A percentile compares a stretch with the other conserved stretches of the same genome.
phyloP scores from a whole-genome alignment of 2,797 vertebrate genomes.

The Poeciliopsis presidionis region DNA sequence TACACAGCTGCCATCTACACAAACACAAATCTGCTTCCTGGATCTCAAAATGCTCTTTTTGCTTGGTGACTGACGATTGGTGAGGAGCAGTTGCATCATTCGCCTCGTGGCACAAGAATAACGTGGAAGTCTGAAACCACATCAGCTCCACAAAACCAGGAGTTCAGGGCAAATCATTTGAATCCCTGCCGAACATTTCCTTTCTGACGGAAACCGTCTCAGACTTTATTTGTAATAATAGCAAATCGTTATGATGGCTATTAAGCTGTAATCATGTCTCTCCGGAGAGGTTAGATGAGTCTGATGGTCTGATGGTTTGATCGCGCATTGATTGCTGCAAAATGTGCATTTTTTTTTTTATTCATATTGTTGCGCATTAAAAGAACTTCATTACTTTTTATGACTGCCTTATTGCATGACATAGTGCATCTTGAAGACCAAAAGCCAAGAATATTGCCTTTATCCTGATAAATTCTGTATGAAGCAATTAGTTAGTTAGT shows the following conservation, averaged over 20 bases:
- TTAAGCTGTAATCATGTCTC: neutral
- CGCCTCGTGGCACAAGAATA: neutral
- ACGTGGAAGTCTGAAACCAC: neutral
- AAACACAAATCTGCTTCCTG: neutral
- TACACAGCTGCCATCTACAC: neutral
- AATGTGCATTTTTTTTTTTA: neutral
- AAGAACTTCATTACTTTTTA: slow-evolving; percentile 2
- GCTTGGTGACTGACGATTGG: neutral
- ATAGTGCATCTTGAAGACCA: neutral
- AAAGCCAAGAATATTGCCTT: no score
- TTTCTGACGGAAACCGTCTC: neutral
- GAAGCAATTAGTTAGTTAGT: no score
- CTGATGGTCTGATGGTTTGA: neutral
- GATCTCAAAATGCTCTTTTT: neutral
- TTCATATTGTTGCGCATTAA: neutral
- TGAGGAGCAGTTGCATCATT: neutral
- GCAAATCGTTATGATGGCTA: neutral
- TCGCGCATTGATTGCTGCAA: neutral
- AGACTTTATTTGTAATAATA: neutral
- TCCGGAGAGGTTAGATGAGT: neutral
- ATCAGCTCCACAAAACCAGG: neutral
- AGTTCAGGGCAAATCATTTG: neutral
- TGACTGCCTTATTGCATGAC: neutral
- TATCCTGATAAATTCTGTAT: neutral
- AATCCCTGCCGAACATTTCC: neutral